Percentiles rank a stretch among this genome's conserved stretches.
Evolutionary conservation across 2,888 invertebrate species (phyloP).

Genomic region (Unio pictorum): DNA sequence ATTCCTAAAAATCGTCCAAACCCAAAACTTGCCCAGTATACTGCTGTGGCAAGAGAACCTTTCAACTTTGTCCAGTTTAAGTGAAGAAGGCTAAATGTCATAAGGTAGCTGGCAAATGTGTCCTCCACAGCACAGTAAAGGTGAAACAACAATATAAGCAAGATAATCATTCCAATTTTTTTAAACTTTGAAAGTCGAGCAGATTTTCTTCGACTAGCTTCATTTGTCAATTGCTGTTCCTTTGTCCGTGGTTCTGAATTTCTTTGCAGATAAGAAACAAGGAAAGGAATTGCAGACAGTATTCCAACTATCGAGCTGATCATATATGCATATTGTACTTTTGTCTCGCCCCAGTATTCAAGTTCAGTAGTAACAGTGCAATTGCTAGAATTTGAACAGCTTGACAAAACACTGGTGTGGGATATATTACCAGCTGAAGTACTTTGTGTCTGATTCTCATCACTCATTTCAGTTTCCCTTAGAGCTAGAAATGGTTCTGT

Average conservation of each 20-base stretch:
- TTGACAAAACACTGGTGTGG: no score
- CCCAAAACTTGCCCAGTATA: constrained; percentile 71
- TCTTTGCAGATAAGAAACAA: constrained; percentile 27
- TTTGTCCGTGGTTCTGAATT: constrained; percentile 4
- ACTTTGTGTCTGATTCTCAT: no score
- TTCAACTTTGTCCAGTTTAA: constrained; percentile 60
- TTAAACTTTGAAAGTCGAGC: no score
- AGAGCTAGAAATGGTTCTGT: constrained; percentile 70
- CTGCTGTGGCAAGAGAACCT: constrained; percentile 66
- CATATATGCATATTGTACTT: constrained; percentile 31
- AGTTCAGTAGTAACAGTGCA: no score
- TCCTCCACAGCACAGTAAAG: constrained; percentile 67
- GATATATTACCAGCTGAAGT: no score
- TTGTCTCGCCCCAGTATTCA: constrained; percentile 8
- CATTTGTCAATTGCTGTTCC: neutral
- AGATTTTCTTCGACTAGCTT: no score
- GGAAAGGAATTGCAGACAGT: constrained; percentile 32
- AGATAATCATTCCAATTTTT: no score
- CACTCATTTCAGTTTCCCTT: constrained; percentile 9
- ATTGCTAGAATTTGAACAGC: no score
- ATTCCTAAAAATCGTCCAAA: constrained; percentile 67
- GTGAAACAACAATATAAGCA: constrained; percentile 30
- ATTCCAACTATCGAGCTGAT: constrained; percentile 30
- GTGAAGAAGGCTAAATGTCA: constrained; percentile 66
- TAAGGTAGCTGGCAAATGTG: constrained; percentile 68